Evolutionary conservation across 2,888 invertebrate genomes (phyloP).

Genomic region (Mesoligia furuncula): DNA sequence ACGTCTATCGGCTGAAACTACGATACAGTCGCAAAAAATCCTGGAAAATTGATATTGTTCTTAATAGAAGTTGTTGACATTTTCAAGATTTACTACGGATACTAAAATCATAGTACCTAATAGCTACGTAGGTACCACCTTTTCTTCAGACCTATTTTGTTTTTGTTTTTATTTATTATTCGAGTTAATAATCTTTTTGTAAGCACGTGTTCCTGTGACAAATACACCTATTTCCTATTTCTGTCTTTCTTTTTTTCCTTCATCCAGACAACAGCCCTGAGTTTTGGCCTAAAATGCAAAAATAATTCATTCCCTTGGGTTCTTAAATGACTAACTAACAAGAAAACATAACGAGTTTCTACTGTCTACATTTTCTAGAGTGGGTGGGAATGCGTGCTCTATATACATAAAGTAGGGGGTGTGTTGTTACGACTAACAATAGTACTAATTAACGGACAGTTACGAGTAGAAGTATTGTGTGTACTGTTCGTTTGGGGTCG

Average conservation of each 20-base stretch:
- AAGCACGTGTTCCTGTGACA: neutral
- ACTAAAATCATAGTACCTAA: neutral
- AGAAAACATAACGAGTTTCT: neutral
- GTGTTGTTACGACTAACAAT: slow-evolving; percentile 79
- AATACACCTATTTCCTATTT: neutral
- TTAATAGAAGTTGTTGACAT: neutral
- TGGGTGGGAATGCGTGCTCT: slow-evolving; percentile 72
- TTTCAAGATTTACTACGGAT: neutral
- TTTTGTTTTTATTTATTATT: neutral
- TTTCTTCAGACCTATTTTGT: neutral
- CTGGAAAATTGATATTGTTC: neutral
- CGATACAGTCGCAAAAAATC: neutral
- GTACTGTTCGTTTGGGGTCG: slow-evolving; percentile 73
- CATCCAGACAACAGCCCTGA: too few species aligned
- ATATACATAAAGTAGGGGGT: slow-evolving; percentile 62
- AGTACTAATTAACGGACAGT: slow-evolving; percentile 85
- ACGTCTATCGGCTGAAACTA: too few species aligned
- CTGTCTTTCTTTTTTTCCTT: neutral
- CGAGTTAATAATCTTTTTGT: neutral
- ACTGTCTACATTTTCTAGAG: neutral
- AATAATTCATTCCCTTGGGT: neutral
- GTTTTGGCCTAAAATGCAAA: neutral
- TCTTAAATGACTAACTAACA: neutral
- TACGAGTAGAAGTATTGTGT: slow-evolving; percentile 70
- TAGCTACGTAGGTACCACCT: too few species aligned